Conservation (phyloP, 2,888 invertebrate genomes). For the Diarsia dahlii region DNA sequence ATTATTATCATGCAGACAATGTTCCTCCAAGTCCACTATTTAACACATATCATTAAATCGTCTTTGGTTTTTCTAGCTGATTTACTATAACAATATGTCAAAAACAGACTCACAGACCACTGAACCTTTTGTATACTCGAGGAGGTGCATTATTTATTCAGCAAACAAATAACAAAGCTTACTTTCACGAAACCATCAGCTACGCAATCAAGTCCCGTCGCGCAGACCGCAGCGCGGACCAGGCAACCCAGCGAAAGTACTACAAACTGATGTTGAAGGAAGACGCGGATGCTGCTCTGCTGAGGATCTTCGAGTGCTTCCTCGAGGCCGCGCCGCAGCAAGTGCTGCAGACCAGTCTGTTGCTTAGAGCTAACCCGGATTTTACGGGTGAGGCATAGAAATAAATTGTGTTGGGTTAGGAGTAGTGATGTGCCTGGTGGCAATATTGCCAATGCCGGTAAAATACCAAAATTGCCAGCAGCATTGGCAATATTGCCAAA, state of each 20-base stretch:
- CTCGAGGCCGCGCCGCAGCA: constrained; percentile 95
- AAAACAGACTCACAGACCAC: neutral
- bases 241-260: constrained; percentile 91
- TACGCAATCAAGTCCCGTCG: constrained; percentile 93
- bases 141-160: neutral
- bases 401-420: constrained; percentile 69
- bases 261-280: constrained; percentile 94
- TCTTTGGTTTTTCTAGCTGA: neutral
- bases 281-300: constrained; percentile 94
- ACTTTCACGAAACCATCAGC: constrained; percentile 68
- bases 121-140: neutral
- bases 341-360: constrained; percentile 93
- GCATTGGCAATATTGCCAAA: too few relatives aligned
- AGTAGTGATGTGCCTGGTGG: too few relatives aligned
- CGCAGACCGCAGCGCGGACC: constrained; percentile 91
- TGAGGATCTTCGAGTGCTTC: constrained; percentile 95
- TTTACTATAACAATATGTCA: neutral
- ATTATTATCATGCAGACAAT: too few relatives aligned
- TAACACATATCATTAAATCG: neutral
- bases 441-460: too few relatives aligned
- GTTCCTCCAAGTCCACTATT: neutral
- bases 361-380: constrained; percentile 90
- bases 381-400: constrained; percentile 86
- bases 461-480: too few relatives aligned
- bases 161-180: neutral